These are phyloP conservation scores for Tetramorium alpestre DNA, from an alignment of 1,140 invertebrate species.

Conservation along the genomic window DNA sequence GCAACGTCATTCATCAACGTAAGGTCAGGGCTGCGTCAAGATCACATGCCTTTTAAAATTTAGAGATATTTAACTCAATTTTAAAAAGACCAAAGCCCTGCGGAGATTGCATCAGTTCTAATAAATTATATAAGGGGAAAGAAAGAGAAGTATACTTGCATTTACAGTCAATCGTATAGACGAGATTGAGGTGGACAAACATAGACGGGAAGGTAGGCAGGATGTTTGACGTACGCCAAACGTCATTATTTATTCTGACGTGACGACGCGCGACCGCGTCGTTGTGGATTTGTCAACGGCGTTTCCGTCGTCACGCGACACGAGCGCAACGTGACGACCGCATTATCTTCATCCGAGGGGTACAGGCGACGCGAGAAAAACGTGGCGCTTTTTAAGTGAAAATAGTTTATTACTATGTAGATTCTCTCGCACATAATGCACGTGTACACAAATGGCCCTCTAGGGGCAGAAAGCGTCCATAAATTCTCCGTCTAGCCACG, in stretches of 20 bases:
- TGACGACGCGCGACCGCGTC: not conserved
- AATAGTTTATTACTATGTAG: constrained; percentile 67
- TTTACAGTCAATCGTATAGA: not conserved
- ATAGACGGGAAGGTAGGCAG: constrained; percentile 16
- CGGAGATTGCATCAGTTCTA: constrained; percentile 42
- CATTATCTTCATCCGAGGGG: not conserved
- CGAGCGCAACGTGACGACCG: not conserved
- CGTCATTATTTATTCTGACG: constrained; percentile 45
- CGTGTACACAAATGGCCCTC: constrained; percentile 45
- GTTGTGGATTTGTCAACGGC: constrained; percentile 24
- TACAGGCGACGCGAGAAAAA: not conserved
- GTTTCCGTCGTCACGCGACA: constrained; percentile 5
- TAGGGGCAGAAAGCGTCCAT: constrained; percentile 29
- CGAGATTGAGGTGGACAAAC: constrained; percentile 20
- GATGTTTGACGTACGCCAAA: constrained; percentile 34
- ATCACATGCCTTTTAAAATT: constrained; percentile 5
- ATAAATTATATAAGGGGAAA: constrained; percentile 32
- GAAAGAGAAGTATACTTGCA: not conserved
- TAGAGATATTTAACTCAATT: constrained; percentile 15
- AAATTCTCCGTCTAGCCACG: constrained; percentile 24
- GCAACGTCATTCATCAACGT: not conserved
- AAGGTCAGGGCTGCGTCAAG: not conserved
- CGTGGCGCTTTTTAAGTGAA: constrained; percentile 37
- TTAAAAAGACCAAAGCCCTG: not conserved
- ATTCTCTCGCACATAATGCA: constrained; percentile 26